Evolutionary conservation across 2,888 invertebrate genomes (phyloP).

Genomic region (Chelonus formosanus): DNA sequence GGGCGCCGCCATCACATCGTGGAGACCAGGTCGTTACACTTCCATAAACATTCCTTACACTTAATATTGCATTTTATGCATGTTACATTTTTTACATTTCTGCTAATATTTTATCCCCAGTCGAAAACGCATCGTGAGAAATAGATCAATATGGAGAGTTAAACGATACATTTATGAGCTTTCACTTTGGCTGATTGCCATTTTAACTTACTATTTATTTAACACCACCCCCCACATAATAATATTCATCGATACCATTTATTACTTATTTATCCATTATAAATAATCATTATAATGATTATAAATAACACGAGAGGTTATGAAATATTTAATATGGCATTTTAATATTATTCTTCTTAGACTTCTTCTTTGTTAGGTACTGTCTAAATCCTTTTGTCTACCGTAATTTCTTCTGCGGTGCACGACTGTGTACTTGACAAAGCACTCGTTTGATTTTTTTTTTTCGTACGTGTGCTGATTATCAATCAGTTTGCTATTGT

Average conservation of each 20-base stretch:
- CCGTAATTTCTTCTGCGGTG: too few species aligned
- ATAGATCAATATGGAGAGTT: slow-evolving; percentile 27
- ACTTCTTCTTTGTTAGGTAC: neutral
- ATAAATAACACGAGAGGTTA: too few species aligned
- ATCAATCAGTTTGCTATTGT: slow-evolving; percentile 2
- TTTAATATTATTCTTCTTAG: too few species aligned
- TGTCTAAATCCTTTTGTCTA: slow-evolving; percentile 11
- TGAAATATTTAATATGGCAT: too few species aligned
- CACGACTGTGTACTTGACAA: too few species aligned
- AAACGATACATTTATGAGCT: slow-evolving; percentile 26
- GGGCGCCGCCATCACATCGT: slow-evolving; percentile 14
- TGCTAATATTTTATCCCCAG: neutral
- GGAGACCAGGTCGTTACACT: slow-evolving; percentile 14
- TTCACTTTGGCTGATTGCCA: slow-evolving; percentile 31
- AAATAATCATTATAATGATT: too few species aligned
- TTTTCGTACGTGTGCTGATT: neutral
- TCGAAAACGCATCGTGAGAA: slow-evolving; percentile 28
- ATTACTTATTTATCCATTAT: too few species aligned
- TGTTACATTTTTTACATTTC: neutral
- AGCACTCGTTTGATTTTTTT: neutral
- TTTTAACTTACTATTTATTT: slow-evolving; percentile 23
- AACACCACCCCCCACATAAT: neutral
- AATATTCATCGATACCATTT: neutral
- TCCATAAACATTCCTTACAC: neutral
- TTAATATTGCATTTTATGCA: neutral